These are phyloP conservation scores for Oplegnathus fasciatus DNA, from an alignment of 2,113 vertebrate genomes.

Conservation along the genomic window DNA sequence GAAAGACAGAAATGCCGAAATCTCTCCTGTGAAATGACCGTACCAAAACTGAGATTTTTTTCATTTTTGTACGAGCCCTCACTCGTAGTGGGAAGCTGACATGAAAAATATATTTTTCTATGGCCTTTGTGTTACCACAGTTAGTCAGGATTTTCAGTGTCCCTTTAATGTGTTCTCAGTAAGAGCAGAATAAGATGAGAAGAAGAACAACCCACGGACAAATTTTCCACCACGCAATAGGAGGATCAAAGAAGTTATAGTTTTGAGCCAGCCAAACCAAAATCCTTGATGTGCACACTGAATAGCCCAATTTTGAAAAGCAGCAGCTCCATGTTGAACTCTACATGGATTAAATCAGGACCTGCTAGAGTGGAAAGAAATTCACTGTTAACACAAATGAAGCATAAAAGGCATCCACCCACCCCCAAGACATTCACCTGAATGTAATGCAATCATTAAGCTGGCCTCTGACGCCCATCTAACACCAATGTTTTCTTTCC, in stretches of 20 bases:
- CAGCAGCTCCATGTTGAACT: background rate
- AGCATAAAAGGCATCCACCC: background rate
- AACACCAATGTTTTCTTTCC: constrained; percentile 7
- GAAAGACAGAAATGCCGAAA: background rate
- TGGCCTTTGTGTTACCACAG: constrained; percentile 4
- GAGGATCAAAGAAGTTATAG: constrained; percentile 39
- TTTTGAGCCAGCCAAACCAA: constrained; percentile 1
- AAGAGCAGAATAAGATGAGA: constrained; percentile 34
- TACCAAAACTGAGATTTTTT: background rate
- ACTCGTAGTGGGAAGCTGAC: background rate
- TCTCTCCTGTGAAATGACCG: too few relatives aligned
- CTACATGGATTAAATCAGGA: background rate
- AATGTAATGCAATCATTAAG: constrained; percentile 46
- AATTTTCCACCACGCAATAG: background rate
- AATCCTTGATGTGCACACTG: constrained; percentile 19
- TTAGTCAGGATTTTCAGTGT: background rate
- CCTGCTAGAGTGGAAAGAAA: background rate
- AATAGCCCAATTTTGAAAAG: constrained; percentile 6
- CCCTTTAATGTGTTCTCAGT: constrained; percentile 10
- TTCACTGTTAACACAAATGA: constrained; percentile 17
- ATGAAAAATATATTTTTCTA: background rate
- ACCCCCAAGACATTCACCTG: constrained; percentile 20
- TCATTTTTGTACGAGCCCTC: background rate
- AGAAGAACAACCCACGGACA: constrained; percentile 25
- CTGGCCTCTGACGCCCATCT: constrained; percentile 12